Evolutionary conservation across 2,113 vertebrate species (phyloP).

Genomic region (Microtus oregoni): DNA sequence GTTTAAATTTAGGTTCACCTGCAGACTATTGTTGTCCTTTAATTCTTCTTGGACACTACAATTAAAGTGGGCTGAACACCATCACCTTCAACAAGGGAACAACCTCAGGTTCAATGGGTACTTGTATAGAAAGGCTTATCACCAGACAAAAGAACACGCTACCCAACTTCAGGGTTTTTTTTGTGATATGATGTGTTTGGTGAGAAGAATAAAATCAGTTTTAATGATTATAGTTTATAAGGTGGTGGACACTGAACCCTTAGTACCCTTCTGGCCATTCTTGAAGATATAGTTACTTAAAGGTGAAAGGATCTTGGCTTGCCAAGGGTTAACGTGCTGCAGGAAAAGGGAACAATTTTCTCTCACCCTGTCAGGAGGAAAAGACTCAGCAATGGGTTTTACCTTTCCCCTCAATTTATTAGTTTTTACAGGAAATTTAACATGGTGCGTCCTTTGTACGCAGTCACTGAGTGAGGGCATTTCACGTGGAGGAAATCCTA

Average conservation of each 20-base stretch:
- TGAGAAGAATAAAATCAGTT: neutral
- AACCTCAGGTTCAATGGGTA: fast-evolving
- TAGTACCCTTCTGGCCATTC: neutral
- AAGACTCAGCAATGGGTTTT: neutral
- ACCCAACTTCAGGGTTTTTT: neutral
- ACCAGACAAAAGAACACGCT: neutral
- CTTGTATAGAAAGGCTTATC: neutral
- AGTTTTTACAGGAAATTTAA: conserved; percentile 53
- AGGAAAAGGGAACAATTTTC: neutral
- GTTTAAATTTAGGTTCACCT: neutral
- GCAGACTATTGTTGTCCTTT: neutral
- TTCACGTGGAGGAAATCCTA: conserved; percentile 63
- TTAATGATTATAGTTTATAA: neutral
- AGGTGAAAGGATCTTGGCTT: neutral
- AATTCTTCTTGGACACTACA: neutral
- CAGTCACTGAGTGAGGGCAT: conserved; percentile 23
- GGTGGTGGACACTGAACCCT: neutral
- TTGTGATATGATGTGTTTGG: neutral
- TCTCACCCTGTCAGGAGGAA: neutral
- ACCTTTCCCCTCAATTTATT: conserved; percentile 5
- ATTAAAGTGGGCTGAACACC: too few relatives aligned
- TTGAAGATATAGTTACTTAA: neutral
- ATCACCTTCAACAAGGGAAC: neutral
- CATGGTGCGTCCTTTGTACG: neutral
- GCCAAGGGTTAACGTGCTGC: neutral